These are phyloP conservation scores for Grammomys dolichurus DNA, from an alignment of 2,113 vertebrate species.

Conservation along the genomic window DNA sequence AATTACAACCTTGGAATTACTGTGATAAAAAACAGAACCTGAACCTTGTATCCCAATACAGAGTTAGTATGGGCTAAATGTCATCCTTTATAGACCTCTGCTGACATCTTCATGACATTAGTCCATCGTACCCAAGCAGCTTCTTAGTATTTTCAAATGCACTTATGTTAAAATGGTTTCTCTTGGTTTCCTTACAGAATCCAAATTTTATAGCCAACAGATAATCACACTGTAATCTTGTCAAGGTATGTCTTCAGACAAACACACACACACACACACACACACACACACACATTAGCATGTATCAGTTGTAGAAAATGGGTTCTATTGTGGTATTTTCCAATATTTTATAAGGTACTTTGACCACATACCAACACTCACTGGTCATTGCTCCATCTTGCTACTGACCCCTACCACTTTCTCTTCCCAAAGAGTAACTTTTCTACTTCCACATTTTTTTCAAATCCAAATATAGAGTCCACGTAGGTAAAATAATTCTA, in stretches of 20 bases:
- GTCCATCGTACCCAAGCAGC: background rate
- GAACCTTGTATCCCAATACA: background rate
- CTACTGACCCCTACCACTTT: rapidly evolving
- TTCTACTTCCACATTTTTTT: background rate
- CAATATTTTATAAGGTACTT: no score
- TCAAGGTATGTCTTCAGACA: background rate
- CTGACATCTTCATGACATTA: background rate
- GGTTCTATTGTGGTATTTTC: background rate
- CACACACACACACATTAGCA: background rate
- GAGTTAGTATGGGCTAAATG: background rate
- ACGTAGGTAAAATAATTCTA: background rate
- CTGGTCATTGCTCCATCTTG: background rate
- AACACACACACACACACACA: background rate
- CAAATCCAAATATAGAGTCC: background rate
- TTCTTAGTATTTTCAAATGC: background rate
- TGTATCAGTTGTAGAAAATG: background rate
- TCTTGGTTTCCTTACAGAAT: background rate
- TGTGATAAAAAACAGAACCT: background rate
- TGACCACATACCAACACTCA: no score
- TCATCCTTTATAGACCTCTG: background rate
- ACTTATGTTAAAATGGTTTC: background rate
- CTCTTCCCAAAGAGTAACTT: background rate
- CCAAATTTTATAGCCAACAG: background rate
- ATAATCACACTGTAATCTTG: background rate
- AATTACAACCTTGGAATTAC: background rate